Base-by-base conservation (phyloP, 2,797 vertebrate species). In the Cyclopterus lumpus region DNA sequence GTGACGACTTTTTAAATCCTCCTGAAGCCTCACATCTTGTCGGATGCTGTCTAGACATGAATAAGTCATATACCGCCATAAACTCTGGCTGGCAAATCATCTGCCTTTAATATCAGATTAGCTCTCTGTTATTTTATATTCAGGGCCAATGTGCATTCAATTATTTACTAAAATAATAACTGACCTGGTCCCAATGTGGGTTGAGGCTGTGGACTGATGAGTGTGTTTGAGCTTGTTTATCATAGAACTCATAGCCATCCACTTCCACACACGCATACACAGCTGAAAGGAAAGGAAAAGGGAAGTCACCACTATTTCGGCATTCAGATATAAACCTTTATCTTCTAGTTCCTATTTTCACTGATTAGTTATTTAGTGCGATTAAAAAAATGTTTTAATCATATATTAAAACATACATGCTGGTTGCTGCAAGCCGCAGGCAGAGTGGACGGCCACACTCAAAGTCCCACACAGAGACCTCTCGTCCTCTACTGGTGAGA, bases 151-250 rank as follows among this genome's bases (percentile, higher is more conserved):
- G 7, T 14, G 28, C 62, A 11, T 18, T 30, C 2, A 57, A 9
- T 30, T 6, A 28, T 42, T 42, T 12, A 8, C 3, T n/a, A 11
- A 22, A 26, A 49, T 12, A 34, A 30, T 11, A 2, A 63, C 83
- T 80, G 11, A 95, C 95, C 93, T 96, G 93, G 58, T 96, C 90
- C 95, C 95, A 96, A 42, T 91, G 90, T 16, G 95, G 95, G 55
- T 70, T 84, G 66, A 92, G 65, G 64, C 81, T 86, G 63, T n/a
- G 82, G 48, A 92, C 75, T 3, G 93, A 95, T 2, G 92, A 88
- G 61, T 93, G 92, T 0, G 95, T 94, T 82, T 94, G 90, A n/a
- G 90, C 90, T 59, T 87, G 91, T 60, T 79, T 88, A 14, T 94
- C 87, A 12, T 93, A 94, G 81, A 94, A 93, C n/a, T 90, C 88